Evolutionary conservation across 1,140 invertebrate genomes (phyloP).

Genomic region (Drosophila trapezifrons): DNA sequence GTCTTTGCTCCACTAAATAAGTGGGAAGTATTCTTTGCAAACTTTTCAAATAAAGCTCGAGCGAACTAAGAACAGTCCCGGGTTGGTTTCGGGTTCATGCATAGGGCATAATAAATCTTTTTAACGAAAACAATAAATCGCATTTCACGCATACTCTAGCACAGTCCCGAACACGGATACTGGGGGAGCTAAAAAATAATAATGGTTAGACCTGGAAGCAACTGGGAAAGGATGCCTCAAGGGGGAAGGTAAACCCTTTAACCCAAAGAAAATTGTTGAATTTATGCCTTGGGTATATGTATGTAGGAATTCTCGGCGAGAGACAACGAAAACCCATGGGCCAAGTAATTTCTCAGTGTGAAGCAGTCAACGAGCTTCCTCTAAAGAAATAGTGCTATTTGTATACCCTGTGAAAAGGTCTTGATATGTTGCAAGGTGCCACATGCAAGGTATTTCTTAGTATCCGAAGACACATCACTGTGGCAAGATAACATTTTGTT

Average conservation of each 20-base stretch:
- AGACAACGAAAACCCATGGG: constrained; percentile 36
- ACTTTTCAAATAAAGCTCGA: constrained; percentile 77
- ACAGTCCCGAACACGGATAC: constrained; percentile 27
- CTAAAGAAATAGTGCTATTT: constrained; percentile 62
- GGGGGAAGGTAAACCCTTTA: constrained; percentile 45
- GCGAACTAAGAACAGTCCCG: constrained; percentile 1
- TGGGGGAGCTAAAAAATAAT: constrained; percentile 26
- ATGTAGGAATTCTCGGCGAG: constrained; percentile 21
- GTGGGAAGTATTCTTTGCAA: constrained; percentile 52
- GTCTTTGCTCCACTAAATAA: constrained; percentile 6
- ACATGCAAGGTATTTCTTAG: too few species aligned
- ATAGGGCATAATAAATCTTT: constrained; percentile 76
- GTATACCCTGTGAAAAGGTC: not conserved
- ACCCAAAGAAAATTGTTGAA: constrained; percentile 49
- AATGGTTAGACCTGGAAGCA: constrained; percentile 43
- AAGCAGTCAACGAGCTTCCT: constrained; percentile 64
- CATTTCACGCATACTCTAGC: constrained; percentile 76
- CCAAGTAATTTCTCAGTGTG: constrained; percentile 72
- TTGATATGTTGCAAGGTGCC: too few species aligned
- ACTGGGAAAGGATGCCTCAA: constrained; percentile 26
- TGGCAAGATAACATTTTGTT: too few species aligned
- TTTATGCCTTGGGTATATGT: constrained; percentile 40
- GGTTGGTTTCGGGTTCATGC: constrained; percentile 28
- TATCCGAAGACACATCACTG: too few species aligned
- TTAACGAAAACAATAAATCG: constrained; percentile 82